These are phyloP conservation scores for Phataginus tetradactyla DNA, from an alignment of 2,797 vertebrate species.

Conservation along the genomic window DNA sequence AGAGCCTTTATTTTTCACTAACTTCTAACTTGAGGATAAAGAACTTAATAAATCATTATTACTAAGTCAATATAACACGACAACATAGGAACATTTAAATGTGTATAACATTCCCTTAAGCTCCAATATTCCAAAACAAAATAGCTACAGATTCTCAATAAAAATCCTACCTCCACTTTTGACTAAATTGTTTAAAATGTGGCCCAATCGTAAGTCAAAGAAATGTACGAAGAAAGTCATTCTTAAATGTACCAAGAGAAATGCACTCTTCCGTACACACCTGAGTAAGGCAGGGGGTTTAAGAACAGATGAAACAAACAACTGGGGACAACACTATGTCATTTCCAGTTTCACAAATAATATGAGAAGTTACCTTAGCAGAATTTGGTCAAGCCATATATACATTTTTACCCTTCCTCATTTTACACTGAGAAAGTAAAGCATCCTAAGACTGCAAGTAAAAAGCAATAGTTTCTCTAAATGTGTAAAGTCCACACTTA, in stretches of 20 bases:
- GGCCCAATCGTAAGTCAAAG: not conserved
- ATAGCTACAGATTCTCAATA: constrained; percentile 1
- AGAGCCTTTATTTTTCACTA: constrained; percentile 34
- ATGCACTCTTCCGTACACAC: not conserved
- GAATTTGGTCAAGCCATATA: constrained; percentile 2
- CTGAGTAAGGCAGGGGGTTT: not conserved
- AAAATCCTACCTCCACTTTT: not conserved
- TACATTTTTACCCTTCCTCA: constrained; percentile 20
- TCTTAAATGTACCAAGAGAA: not conserved
- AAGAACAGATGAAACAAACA: constrained; percentile 25
- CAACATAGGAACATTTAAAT: not conserved
- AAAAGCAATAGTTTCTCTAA: not conserved
- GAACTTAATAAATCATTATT: not conserved
- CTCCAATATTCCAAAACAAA: constrained; percentile 48
- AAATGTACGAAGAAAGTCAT: not conserved
- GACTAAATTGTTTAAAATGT: not conserved
- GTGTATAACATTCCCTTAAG: not conserved
- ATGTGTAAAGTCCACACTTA: not conserved
- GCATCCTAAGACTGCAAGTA: not conserved
- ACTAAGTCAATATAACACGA: constrained; percentile 11
- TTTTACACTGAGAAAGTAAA: constrained; percentile 24
- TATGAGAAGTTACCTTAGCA: not conserved
- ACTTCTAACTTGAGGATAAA: constrained; percentile 34
- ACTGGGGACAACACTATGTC: not conserved
- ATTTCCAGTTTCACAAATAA: constrained; percentile 30